Conservation (phyloP, 2,797 vertebrate species). For the Sparus aurata region DNA sequence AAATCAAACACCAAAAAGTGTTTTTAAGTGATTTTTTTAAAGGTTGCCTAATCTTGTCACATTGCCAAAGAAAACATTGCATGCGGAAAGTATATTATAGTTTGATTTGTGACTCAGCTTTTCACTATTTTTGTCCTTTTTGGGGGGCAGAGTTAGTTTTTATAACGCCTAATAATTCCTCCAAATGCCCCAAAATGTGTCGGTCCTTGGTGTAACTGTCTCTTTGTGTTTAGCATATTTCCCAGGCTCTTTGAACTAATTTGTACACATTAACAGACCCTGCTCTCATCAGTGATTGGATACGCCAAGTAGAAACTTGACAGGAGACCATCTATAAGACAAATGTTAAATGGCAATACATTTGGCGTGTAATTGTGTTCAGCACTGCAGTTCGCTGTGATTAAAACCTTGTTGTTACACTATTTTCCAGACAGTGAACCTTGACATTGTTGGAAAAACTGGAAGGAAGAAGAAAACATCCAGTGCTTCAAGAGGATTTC, state of each 20-base stretch:
- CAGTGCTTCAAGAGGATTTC: slow-evolving; percentile 29
- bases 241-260: slow-evolving; percentile 45
- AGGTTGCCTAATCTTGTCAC: background rate
- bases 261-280: slow-evolving; percentile 35
- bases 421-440: slow-evolving; percentile 35
- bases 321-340: slow-evolving; percentile 38
- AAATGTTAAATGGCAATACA: slow-evolving; percentile 29
- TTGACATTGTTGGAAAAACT: slow-evolving; percentile 28
- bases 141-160: background rate
- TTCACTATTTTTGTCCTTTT: background rate
- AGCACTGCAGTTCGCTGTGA: slow-evolving; percentile 27
- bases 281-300: slow-evolving; percentile 21
- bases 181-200: background rate
- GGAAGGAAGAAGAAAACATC: background rate
- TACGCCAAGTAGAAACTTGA: slow-evolving; percentile 34
- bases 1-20: slow-evolving; percentile 8
- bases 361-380: slow-evolving; percentile 38
- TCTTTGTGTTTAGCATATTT: slow-evolving; percentile 18
- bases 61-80: background rate
- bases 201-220: slow-evolving; percentile 1
- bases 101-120: background rate
- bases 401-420: slow-evolving; percentile 43
- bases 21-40: background rate
- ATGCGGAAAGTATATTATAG: background rate
- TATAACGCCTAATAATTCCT: background rate